Conservation (phyloP, 2,888 invertebrate species). For the Tetragonula carbonaria region DNA sequence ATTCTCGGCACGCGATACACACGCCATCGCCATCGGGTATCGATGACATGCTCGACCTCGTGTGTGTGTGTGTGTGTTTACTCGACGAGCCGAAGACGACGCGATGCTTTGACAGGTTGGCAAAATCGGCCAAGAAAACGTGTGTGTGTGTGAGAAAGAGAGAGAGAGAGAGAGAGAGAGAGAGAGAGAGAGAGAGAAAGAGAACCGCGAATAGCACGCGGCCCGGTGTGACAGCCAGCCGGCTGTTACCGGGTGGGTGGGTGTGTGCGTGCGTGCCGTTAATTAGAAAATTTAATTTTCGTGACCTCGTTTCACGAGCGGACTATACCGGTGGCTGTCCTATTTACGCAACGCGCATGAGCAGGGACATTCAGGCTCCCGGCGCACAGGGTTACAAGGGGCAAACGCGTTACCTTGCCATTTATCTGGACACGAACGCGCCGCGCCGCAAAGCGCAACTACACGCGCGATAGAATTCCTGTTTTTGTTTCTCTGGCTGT, state of each 20-base stretch:
- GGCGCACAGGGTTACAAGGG: slow-evolving; percentile 28
- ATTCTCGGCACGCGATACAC: slow-evolving; percentile 51
- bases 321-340: slow-evolving; percentile 76
- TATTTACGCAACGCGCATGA: slow-evolving; percentile 79
- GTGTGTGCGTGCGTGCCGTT: slow-evolving; percentile 73
- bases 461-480: slow-evolving; percentile 15
- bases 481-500: neutral
- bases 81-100: neutral
- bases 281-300: slow-evolving; percentile 83
- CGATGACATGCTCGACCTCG: slow-evolving; percentile 41
- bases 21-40: slow-evolving; percentile 32
- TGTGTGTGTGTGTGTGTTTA: slow-evolving; percentile 23
- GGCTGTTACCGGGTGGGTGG: slow-evolving; percentile 53
- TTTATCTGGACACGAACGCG: slow-evolving; percentile 55
- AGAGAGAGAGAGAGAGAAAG: neutral
- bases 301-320: slow-evolving; percentile 82
- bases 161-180: neutral
- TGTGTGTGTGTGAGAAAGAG: slow-evolving; percentile 7
- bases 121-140: slow-evolving; percentile 23
- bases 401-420: slow-evolving; percentile 42
- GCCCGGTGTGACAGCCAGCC: slow-evolving; percentile 30
- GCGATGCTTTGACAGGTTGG: slow-evolving; percentile 1
- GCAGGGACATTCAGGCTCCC: slow-evolving; percentile 44
- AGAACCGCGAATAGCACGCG: neutral
- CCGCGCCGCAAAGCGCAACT: slow-evolving; percentile 1